Evolutionary conservation across 1,140 invertebrate genomes (phyloP), one percentile per base, ranked within the genome.

Genomic region (Nymphalis io): DNA sequence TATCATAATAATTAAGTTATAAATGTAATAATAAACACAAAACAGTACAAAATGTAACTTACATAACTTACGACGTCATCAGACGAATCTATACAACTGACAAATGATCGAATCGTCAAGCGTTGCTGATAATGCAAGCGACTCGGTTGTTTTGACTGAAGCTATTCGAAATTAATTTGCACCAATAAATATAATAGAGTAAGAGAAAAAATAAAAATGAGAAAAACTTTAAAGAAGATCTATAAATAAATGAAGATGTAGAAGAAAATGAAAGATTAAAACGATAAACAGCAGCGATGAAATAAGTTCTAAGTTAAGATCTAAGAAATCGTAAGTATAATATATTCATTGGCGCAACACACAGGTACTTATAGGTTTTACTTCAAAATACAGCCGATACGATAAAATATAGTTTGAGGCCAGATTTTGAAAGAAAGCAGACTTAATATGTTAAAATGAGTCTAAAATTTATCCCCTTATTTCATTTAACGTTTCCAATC

Each of bases 1-100:
- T 88, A 89, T 89, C 76, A 81, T 83, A 83, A 84, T 84, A 81
- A 88, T 84, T 85, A 87, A 87, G 79, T 81, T 88, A 89, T 81
- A 83, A 87, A 86, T 84, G 81, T 81, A 82, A 85, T 85, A 87
- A 82, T 83, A 71, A 75, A 85, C 79, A 86, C 76, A 84, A 88
- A 87, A 89, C 81, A 83, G 84, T 85, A 87, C 80, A 82, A 84
- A 84, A 74, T 81, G 77, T 80, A 82, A 55, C 27, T 8, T 33
- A 44, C 40, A 44, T 1, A 44, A 73, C 53, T 68, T 63, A 61
- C 65, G 62, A 76, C 11, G 12, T 61, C 66, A 69, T 67, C 61
- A 68, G 70, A 71, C 57, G 48, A 51, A 16, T 51, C 46, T 16
- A 2, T 51, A n/a, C 46, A 18, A 51, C 18, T 51, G 46, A 51